Base-by-base conservation (phyloP, 2,113 vertebrate genomes). In the Psilopogon haemacephalus region DNA sequence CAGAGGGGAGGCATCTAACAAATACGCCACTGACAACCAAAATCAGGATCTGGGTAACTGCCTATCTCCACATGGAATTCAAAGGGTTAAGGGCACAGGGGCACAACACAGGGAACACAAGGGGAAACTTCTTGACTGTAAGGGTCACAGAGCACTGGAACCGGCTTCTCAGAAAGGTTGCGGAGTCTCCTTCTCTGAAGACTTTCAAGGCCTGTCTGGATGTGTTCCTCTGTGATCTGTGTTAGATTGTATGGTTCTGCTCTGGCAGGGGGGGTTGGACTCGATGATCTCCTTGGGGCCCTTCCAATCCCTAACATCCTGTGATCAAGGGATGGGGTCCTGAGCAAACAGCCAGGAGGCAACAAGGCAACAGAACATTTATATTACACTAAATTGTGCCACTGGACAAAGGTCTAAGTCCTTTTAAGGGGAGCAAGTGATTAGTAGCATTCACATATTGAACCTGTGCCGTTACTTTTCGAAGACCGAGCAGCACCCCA, bases 381-480 rank as follows among this genome's bases (percentile, higher is more conserved):
- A 11, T 5, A 5, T 6, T 40, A 6, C 0, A 27, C 10, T 0
- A 9, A 19, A 28, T 8, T 73, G 27, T 16, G 12, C 10, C 54
- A 72, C 27, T 15, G 8, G 50, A 17, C 14, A n/a, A 16, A 35
- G 17, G 73, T 28, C 50, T 42, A 75, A 75, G 23, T 11, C n/a
- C 35, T 65, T 32, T 21, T 32, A 73, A 30, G 21, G 1, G 30
- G 2, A 14, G 18, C 32, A 37, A 55, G 38, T 0, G 4, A 52
- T 5, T 23, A 1, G 4, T 1, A n/a, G 17, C 23, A 38, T 24
- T 13, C 40, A 27, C 5, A 7, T 2, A 67, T 20, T 73, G 21
- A 35, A 33, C 6, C 15, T 3, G 28, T 13, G 55, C 27, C 9
- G 19, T 16, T 60, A 11, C 6, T 65, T 56, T 72, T 28, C 27